These are phyloP conservation scores for Druceiella hillmani DNA, from an alignment of 2,888 invertebrate species.

Conservation along the genomic window DNA sequence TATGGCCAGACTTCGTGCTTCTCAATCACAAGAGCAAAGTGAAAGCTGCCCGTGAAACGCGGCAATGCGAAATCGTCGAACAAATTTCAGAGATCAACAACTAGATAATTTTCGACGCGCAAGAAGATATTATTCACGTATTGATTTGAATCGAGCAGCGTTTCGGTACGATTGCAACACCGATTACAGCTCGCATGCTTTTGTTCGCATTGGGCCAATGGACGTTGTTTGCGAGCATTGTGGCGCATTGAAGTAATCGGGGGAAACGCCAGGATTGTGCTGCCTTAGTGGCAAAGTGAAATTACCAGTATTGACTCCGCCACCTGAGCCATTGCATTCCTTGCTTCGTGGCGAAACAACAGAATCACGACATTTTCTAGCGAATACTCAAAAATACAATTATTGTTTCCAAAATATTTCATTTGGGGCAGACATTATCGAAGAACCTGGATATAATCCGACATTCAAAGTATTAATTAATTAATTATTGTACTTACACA, in stretches of 20 bases:
- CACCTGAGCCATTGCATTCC: too few relatives aligned
- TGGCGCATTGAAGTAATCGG: conserved; percentile 1
- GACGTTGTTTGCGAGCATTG: conserved; percentile 4
- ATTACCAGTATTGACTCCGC: too few relatives aligned
- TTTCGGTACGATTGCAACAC: conserved; percentile 8
- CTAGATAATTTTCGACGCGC: conserved; percentile 12
- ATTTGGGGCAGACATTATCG: too few relatives aligned
- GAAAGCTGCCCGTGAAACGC: conserved; percentile 5
- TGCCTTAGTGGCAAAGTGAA: conserved; percentile 1
- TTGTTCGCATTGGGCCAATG: conserved; percentile 8
- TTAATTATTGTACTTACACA: too few relatives aligned
- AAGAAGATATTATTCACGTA: conserved; percentile 18
- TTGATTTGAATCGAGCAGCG: conserved; percentile 20
- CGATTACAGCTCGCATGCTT: conserved; percentile 17
- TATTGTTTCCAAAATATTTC: too few relatives aligned
- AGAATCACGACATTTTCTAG: too few relatives aligned
- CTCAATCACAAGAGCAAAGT: not conserved
- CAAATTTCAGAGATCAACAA: conserved; percentile 13
- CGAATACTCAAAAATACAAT: too few relatives aligned
- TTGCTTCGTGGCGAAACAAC: too few relatives aligned
- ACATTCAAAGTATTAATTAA: too few relatives aligned
- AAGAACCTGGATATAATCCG: too few relatives aligned
- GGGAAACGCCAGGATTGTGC: conserved; percentile 2
- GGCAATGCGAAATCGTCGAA: conserved; percentile 16
- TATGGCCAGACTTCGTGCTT: conserved; percentile 3